These are phyloP conservation scores for Pheosia gnoma DNA, from an alignment of 2,888 invertebrate genomes.

Conservation along the genomic window DNA sequence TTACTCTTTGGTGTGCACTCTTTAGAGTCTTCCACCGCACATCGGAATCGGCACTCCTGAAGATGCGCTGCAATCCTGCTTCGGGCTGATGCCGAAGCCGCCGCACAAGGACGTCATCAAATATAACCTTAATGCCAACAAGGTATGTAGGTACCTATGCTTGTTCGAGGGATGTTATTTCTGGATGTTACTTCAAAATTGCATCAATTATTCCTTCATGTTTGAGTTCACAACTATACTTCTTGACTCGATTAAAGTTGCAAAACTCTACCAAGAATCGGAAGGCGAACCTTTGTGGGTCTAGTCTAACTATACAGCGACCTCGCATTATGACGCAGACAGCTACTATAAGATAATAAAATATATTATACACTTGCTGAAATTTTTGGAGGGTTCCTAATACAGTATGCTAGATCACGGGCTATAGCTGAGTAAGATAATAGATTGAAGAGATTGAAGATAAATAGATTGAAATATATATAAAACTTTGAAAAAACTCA, in stretches of 20 bases:
- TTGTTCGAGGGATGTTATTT: neutral
- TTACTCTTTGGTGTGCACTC: no score
- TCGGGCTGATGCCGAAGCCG: conserved; percentile 87
- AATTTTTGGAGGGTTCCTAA: neutral
- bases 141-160: conserved; percentile 56
- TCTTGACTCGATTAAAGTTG: conserved; percentile 64
- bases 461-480: no score
- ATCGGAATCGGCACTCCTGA: conserved; percentile 90
- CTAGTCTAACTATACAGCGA: conserved; percentile 27
- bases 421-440: no score
- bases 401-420: no score
- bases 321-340: conserved; percentile 21
- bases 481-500: no score
- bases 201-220: conserved; percentile 50
- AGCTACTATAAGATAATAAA: conserved; percentile 13
- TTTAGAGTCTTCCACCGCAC: conserved; percentile 85
- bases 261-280: conserved; percentile 42
- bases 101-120: conserved; percentile 90
- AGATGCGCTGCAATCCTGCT: conserved; percentile 90
- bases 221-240: conserved; percentile 45
- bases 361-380: neutral
- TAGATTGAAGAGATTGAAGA: no score
- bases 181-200: conserved; percentile 31
- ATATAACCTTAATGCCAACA: conserved; percentile 89
- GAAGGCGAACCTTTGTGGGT: conserved; percentile 21